phyloP scores from a whole-genome alignment of 2,113 vertebrate genomes.

The Pluvialis apricaria region DNA sequence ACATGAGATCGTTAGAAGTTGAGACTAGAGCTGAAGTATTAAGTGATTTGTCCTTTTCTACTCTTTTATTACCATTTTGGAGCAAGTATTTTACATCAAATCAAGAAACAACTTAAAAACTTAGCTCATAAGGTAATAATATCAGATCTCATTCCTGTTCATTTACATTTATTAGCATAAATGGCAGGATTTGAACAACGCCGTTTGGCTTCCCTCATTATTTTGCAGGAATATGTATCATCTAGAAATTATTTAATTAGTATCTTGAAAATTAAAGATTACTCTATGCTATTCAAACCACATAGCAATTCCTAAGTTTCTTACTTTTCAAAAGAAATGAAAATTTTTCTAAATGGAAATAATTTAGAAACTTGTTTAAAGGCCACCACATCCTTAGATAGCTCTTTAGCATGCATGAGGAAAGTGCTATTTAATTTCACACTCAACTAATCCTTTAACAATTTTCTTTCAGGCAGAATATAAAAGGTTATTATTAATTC shows the following conservation, averaged over 20 bases:
- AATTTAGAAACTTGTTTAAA: slow-evolving; percentile 57
- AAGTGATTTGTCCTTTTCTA: slow-evolving; percentile 49
- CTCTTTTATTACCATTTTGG: slow-evolving; percentile 45
- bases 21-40: not conserved
- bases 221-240: slow-evolving; percentile 27
- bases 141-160: slow-evolving; percentile 43
- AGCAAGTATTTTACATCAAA: slow-evolving; percentile 63
- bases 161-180: slow-evolving; percentile 51
- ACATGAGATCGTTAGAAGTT: not conserved
- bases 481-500: slow-evolving; percentile 70
- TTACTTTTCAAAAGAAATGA: slow-evolving; percentile 45
- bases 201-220: not conserved
- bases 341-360: slow-evolving; percentile 43
- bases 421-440: slow-evolving; percentile 78
- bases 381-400: slow-evolving; percentile 9
- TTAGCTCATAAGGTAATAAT: slow-evolving; percentile 28
- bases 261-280: slow-evolving; percentile 57
- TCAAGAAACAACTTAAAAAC: slow-evolving; percentile 51
- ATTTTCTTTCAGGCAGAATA: slow-evolving; percentile 69
- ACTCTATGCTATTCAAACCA: slow-evolving; percentile 40
- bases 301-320: slow-evolving; percentile 14
- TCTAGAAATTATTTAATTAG: slow-evolving; percentile 54
- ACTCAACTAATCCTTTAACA: slow-evolving; percentile 73
- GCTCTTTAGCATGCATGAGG: slow-evolving; percentile 63
- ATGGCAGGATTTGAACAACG: slow-evolving; percentile 29